Conservation (phyloP, 2,888 invertebrate genomes). For the Neria commutata region DNA sequence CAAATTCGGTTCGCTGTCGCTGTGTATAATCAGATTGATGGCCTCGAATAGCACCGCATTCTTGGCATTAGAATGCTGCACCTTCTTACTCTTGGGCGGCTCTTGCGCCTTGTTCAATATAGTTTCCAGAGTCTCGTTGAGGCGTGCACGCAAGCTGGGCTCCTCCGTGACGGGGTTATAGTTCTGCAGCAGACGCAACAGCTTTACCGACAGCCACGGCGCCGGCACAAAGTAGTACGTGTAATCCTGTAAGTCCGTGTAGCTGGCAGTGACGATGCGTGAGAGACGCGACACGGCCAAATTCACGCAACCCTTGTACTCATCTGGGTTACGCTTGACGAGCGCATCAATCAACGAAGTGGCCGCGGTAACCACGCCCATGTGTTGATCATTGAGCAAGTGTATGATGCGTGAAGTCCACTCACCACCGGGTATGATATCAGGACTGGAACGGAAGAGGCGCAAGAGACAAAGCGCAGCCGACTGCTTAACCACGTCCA, state of each 20-base stretch:
- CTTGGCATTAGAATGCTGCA: conserved; percentile 99
- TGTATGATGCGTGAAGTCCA: conserved; percentile 99
- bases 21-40: conserved; percentile 98
- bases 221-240: conserved; percentile 99
- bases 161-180: conserved; percentile 97
- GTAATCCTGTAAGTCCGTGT: conserved; percentile 99
- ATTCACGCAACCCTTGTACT: conserved; percentile 98
- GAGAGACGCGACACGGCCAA: conserved; percentile 96
- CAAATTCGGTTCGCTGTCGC: conserved; percentile 96
- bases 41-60: conserved; percentile 99
- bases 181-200: conserved; percentile 93
- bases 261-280: conserved; percentile 97
- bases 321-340: conserved; percentile 98
- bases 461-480: conserved; percentile 96
- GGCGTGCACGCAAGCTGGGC: conserved; percentile 92
- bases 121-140: conserved; percentile 97
- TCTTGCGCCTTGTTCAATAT: conserved; percentile 99
- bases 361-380: conserved; percentile 99
- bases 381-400: conserved; percentile 97
- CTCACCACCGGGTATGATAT: conserved; percentile 95
- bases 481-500: conserved; percentile 99
- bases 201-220: conserved; percentile 99
- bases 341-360: conserved; percentile 97
- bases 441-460: conserved; percentile 92
- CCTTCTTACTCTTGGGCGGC: conserved; percentile 99